Conservation (phyloP, 2,888 invertebrate species). For the Brenthis daphne region DNA sequence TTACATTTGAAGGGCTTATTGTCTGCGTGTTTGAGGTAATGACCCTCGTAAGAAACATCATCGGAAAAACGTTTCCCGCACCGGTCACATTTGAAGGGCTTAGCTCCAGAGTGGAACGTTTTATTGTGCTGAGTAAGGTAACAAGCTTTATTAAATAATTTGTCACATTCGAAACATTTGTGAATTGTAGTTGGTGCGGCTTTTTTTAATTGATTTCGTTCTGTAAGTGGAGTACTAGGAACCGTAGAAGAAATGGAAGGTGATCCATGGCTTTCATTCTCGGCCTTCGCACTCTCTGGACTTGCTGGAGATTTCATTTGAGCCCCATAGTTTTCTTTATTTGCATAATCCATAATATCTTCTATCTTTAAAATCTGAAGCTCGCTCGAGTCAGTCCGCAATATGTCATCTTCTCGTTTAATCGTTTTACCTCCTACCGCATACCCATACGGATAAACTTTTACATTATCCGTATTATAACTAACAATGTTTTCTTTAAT, state of each 20-base stretch:
- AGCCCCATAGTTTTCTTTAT: constrained; percentile 76
- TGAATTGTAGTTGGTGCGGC: constrained; percentile 64
- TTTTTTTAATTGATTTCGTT: constrained; percentile 70
- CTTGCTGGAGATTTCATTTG: constrained; percentile 78
- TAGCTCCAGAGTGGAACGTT: constrained; percentile 93
- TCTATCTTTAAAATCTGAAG: constrained; percentile 75
- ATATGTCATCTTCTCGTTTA: constrained; percentile 62
- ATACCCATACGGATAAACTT: constrained; percentile 67
- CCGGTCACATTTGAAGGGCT: constrained; percentile 91
- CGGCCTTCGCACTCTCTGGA: constrained; percentile 73
- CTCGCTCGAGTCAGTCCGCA: constrained; percentile 61
- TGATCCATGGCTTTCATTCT: constrained; percentile 61
- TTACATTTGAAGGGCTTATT: constrained; percentile 94
- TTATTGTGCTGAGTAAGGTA: constrained; percentile 95
- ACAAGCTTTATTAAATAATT: constrained; percentile 92
- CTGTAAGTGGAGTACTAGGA: constrained; percentile 68
- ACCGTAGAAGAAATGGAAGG: constrained; percentile 70
- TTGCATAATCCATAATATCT: constrained; percentile 77
- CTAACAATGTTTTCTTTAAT: constrained; percentile 66
- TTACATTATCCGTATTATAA: constrained; percentile 63
- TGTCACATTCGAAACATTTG: constrained; percentile 92
- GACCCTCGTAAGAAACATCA: constrained; percentile 87
- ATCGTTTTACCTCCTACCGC: constrained; percentile 71
- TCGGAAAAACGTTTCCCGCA: constrained; percentile 93
- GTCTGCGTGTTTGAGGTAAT: constrained; percentile 88